phyloP scores from a whole-genome alignment of 2,888 invertebrate species.

The Lochmaea crataegi region DNA sequence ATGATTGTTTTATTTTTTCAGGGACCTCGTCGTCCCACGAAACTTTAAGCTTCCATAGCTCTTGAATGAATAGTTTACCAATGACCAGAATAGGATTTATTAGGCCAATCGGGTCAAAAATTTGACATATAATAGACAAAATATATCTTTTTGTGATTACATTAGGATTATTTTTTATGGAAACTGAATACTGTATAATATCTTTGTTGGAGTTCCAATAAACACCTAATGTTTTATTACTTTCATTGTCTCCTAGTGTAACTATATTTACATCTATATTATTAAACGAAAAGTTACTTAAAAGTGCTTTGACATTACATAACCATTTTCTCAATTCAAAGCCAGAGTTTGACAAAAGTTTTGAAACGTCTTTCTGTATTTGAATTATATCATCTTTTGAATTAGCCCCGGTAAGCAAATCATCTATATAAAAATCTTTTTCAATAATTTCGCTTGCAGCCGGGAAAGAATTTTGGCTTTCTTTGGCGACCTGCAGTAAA shows the following conservation, averaged over 20 bases:
- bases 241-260: constrained; percentile 23
- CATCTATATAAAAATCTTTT: constrained; percentile 55
- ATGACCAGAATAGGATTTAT: constrained; percentile 32
- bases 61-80: constrained; percentile 36
- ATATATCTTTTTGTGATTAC: constrained; percentile 32
- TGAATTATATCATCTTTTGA: constrained; percentile 18
- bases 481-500: constrained; percentile 48
- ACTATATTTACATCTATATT: constrained; percentile 23
- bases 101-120: constrained; percentile 38
- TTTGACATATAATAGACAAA: constrained; percentile 31
- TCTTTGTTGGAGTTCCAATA: constrained; percentile 32
- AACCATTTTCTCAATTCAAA: constrained; percentile 35
- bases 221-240: constrained; percentile 36
- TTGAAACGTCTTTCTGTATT: constrained; percentile 17
- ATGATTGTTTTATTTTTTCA: constrained; percentile 13
- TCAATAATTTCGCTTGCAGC: constrained; percentile 39
- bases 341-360: constrained; percentile 23
- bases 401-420: constrained; percentile 48
- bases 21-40: constrained; percentile 36
- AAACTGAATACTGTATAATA: constrained; percentile 31
- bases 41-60: constrained; percentile 35
- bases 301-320: neutral
- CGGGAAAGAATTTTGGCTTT: constrained; percentile 38
- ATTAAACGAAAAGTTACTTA: constrained; percentile 8
- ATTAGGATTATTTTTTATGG: neutral